These are phyloP conservation scores for Caenorhabditis panamensis DNA, from an alignment of 2,888 invertebrate species.

Conservation along the genomic window DNA sequence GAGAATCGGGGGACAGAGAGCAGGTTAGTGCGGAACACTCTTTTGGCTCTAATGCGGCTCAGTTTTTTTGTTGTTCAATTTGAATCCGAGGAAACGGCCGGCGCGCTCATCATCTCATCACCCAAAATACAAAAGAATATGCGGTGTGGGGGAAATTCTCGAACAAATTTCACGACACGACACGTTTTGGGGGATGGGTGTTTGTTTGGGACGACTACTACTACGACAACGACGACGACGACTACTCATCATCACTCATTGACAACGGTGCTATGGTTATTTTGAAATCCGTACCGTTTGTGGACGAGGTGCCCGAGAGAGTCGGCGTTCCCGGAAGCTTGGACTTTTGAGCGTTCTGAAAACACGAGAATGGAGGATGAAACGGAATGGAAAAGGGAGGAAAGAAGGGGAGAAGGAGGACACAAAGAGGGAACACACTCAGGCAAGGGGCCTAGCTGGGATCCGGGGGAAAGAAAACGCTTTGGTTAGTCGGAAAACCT, in stretches of 20 bases:
- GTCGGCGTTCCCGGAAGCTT: constrained; percentile 16
- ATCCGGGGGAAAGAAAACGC: neutral
- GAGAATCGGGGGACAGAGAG: too few species aligned
- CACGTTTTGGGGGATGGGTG: neutral
- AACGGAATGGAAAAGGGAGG: neutral
- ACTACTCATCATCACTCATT: neutral
- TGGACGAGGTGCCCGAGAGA: constrained; percentile 12
- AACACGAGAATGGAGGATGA: constrained; percentile 15
- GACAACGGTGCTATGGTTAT: constrained; percentile 49
- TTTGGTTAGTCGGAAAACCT: neutral
- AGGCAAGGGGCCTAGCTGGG: constrained; percentile 10
- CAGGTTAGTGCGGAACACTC: neutral
- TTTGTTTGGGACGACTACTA: neutral
- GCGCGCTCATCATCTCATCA: constrained; percentile 37
- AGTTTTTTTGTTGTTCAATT: constrained; percentile 18
- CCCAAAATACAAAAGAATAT: constrained; percentile 3
- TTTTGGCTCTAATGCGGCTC: neutral
- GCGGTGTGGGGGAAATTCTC: neutral
- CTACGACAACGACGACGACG: too few species aligned
- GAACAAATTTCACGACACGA: constrained; percentile 16
- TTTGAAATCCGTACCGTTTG: constrained; percentile 62
- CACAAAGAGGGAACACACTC: constrained; percentile 26
- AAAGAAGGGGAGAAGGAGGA: neutral
- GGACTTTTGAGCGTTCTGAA: constrained; percentile 53
- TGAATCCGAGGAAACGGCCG: constrained; percentile 56